Base-by-base conservation (phyloP, 2,888 invertebrate species). In the Latrodectus elegans region DNA sequence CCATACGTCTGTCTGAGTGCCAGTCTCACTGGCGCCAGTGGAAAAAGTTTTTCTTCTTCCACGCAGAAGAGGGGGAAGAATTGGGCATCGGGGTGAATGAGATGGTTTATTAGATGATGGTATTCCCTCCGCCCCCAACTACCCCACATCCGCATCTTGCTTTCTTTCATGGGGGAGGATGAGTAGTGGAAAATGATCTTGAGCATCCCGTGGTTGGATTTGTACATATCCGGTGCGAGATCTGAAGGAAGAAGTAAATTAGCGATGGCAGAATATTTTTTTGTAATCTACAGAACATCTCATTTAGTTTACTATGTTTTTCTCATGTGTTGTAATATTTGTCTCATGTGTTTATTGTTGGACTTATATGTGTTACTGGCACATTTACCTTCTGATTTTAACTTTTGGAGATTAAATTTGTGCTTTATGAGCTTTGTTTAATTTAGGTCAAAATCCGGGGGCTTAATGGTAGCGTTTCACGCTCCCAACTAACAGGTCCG, bases 71-170 rank as follows among this genome's bases (percentile, higher is more conserved):
- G 38, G 38, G 22, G 38, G 1, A 38, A 38, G 38, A 38, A 60
- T 15, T 60, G 60, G 11, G 60, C 60, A 60, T 4, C n/a, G n/a
- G 60, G 72, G 72, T 17, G 80, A 72, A 80, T 71, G 72, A 65
- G 51, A 64, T 73, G 81, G 65, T 73, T 38, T 81, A 73, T 74
- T 74, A 65, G 72, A 52, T 11, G 53, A 26, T 72, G 73, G 53
- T 53, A 53, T n/a, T 26, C 52, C 26, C 4, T 14, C 14, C 51
- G 51, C n/a, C 51, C 17, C 22, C 17, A 38, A 38, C 22, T 71
- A 52, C 51, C 8, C 22, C 22, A 60, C 73, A 14, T 73, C 26
- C 26, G 26, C 55, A 55, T 55, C 60, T n/a, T 22, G 12, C 26
- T 8, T 60, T 15, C 74, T 9, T 26, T 74, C 26, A 26, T 11